A percentile compares a stretch with the other conserved stretches of the same genome.
Conservation (phyloP, 1,140 invertebrate species). For the Archivesica marissinica region DNA sequence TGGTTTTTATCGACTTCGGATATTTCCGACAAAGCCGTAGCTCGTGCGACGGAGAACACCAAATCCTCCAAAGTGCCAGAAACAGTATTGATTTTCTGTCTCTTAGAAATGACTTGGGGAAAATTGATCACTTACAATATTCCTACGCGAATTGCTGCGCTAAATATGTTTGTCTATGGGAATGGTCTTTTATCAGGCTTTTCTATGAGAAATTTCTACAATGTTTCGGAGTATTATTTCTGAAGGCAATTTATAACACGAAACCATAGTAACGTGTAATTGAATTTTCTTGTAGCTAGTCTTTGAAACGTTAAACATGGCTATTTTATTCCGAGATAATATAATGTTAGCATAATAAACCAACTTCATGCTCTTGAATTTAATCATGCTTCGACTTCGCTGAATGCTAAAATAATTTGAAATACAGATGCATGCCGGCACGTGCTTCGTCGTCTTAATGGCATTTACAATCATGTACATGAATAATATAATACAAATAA, state of each 20-base stretch:
- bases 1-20: constrained; percentile 15
- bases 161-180: constrained; percentile 10
- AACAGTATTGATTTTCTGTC: constrained; percentile 39
- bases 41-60: neutral
- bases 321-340: constrained; percentile 9
- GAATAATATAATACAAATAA: no score
- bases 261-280: constrained; percentile 9
- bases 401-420: no score
- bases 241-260: neutral
- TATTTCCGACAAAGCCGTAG: neutral
- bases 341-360: neutral
- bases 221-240: neutral
- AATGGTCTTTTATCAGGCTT: constrained; percentile 5
- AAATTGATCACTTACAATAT: constrained; percentile 33
- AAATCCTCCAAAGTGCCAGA: neutral
- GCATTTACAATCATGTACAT: no score
- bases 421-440: no score
- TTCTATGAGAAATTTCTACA: constrained; percentile 6
- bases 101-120: neutral
- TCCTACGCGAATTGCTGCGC: neutral
- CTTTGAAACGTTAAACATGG: neutral
- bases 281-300: constrained; percentile 10
- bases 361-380: neutral
- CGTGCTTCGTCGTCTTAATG: no score
- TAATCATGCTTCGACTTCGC: constrained; percentile 3